phyloP scores from a whole-genome alignment of 2,888 invertebrate genomes.

The Meloe dianella region DNA sequence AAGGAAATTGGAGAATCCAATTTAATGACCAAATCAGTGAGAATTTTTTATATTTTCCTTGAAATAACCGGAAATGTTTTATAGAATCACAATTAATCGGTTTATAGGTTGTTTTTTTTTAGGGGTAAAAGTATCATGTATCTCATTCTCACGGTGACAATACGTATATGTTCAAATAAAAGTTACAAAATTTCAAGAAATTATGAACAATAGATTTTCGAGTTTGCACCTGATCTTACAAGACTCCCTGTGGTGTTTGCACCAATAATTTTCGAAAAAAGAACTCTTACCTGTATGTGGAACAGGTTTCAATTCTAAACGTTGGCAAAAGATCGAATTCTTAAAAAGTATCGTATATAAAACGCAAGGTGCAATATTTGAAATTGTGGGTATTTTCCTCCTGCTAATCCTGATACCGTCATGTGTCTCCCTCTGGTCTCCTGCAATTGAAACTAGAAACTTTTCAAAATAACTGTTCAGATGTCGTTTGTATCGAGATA shows the following conservation, averaged over 20 bases:
- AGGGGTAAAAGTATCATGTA: neutral
- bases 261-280: too few species aligned
- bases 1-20: neutral
- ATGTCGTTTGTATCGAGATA: slow-evolving; percentile 40
- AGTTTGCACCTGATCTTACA: neutral
- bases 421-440: neutral
- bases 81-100: neutral
- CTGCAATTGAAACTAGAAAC: neutral
- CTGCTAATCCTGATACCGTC: neutral
- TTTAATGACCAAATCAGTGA: neutral
- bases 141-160: slow-evolving; percentile 4
- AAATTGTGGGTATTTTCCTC: too few species aligned
- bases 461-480: neutral
- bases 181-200: neutral
- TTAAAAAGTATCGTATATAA: too few species aligned
- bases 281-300: too few species aligned
- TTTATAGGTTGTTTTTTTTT: neutral
- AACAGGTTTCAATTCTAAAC: too few species aligned
- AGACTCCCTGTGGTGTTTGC: neutral
- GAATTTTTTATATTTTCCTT: neutral
- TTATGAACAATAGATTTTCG: neutral
- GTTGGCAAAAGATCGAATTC: too few species aligned
- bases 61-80: neutral
- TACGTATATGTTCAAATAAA: neutral
- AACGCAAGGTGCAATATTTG: too few species aligned